Evolutionary conservation across 2,888 invertebrate genomes (phyloP), one percentile per base, ranked within the genome.

Genomic region (Synanthedon myopaeformis): DNA sequence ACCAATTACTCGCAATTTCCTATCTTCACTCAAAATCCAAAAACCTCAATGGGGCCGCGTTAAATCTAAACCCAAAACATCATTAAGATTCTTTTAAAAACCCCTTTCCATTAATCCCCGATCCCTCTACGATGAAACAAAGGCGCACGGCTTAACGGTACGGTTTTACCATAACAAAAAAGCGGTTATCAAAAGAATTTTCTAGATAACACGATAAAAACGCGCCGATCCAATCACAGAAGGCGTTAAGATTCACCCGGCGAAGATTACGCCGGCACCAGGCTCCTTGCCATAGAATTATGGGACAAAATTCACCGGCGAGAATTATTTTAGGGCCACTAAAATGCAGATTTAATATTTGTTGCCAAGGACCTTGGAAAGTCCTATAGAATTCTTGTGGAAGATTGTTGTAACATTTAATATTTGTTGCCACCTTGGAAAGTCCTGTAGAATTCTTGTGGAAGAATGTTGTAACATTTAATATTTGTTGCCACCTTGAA

Each of bases 141-240:
- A 45, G 45, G 45, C 12, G n/a, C 45, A 6, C 4, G 49, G 49
- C 19, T 49, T 49, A 49, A 49, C 49, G 19, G 23, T 49, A 19
- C 49, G 12, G 45, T 49, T 49, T 49, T 49, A 19, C 49, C 49
- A 49, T 49, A 14, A 49, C 49, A 55, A 57, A 57, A 55, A 53
- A 45, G 45, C 52, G 17, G 53, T 49, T 57, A 57, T 57, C 57
- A 57, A 57, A 56, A 58, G 57, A 60, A 57, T 55, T 57, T 55
- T 56, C 49, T 28, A 59, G 61, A 66, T 64, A 66, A 67, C 69
- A 57, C 70, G 70, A 77, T 76, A 74, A 75, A 77, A 68, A 65
- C 66, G 64, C 65, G 64, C 65, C 70, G 72, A 80, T 78, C 79
- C 81, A 82, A 82, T 82, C 82, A 77, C 69, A 56, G 61, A 54